Percentiles rank a stretch among this genome's conserved stretches.
Evolutionary conservation across 2,113 vertebrate species (phyloP).

Genomic region (Lagopus leucura): DNA sequence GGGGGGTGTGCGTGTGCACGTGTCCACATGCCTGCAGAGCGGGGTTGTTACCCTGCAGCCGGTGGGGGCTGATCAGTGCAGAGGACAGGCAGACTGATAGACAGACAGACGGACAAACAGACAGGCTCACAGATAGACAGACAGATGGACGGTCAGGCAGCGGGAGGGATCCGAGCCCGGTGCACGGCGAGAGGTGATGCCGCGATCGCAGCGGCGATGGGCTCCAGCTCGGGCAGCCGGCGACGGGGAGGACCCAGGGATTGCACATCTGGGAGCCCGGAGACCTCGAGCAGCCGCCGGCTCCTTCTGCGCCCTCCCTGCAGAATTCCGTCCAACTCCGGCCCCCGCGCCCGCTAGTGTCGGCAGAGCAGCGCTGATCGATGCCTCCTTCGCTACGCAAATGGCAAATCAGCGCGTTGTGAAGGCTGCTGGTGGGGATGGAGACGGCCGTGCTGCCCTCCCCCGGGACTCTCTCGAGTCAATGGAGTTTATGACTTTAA

Average conservation of each 20-base stretch:
- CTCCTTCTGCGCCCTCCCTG: fast-evolving
- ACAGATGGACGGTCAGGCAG: background rate
- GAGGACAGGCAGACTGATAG: background rate
- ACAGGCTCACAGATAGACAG: background rate
- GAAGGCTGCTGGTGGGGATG: background rate
- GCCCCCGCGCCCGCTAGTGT: background rate
- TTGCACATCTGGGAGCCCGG: background rate
- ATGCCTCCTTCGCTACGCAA: background rate
- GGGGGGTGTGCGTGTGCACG: fast-evolving
- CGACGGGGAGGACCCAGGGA: background rate
- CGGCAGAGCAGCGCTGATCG: background rate
- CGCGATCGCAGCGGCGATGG: background rate
- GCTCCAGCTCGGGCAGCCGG: background rate
- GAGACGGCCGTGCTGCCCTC: background rate
- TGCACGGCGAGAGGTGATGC: fast-evolving
- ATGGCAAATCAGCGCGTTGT: background rate
- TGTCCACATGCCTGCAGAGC: background rate
- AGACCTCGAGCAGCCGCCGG: background rate
- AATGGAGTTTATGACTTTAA: conserved; percentile 37
- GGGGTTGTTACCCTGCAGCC: fast-evolving
- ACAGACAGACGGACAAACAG: background rate
- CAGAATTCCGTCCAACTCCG: background rate
- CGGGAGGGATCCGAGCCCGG: background rate
- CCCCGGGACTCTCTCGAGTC: background rate
- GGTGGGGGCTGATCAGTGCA: background rate